A percentile compares a stretch with the other conserved stretches of the same genome.
Evolutionary conservation across 2,888 invertebrate species (phyloP).

Genomic region (Pimpla rufipes): DNA sequence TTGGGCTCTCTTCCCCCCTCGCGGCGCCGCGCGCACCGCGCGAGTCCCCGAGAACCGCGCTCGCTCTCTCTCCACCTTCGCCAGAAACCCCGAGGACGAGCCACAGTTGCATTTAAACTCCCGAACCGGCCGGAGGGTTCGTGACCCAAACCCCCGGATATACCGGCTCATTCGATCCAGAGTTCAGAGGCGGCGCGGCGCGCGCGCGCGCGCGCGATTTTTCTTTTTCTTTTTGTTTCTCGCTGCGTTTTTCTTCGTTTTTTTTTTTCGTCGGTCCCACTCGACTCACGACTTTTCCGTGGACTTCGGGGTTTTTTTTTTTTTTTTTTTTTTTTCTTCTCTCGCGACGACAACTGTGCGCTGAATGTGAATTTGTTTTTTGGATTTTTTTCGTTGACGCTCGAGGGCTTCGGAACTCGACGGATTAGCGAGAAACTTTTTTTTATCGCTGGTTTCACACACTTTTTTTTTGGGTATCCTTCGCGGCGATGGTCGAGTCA

Average conservation of each 20-base stretch:
- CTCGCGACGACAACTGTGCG: background rate
- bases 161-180: conserved; percentile 66
- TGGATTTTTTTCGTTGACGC: background rate
- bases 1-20: conserved; percentile 56
- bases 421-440: background rate
- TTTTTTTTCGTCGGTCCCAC: background rate
- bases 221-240: conserved; percentile 19
- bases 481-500: background rate
- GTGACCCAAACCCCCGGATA: conserved; percentile 47
- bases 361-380: conserved; percentile 1
- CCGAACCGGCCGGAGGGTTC: conserved; percentile 77
- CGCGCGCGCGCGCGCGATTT: conserved; percentile 63
- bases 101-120: conserved; percentile 84
- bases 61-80: conserved; percentile 62
- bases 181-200: conserved; percentile 73
- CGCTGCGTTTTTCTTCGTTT: conserved; percentile 5
- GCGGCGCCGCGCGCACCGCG: conserved; percentile 27
- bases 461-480: background rate
- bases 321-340: background rate
- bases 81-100: conserved; percentile 74
- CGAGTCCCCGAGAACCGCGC: conserved; percentile 26
- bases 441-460: background rate
- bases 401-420: background rate
- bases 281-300: background rate
- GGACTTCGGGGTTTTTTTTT: background rate